A percentile compares a stretch with the other conserved stretches of the same genome.
phyloP scores from a whole-genome alignment of 1,140 invertebrate genomes.

The Trichonephila inaurata region DNA sequence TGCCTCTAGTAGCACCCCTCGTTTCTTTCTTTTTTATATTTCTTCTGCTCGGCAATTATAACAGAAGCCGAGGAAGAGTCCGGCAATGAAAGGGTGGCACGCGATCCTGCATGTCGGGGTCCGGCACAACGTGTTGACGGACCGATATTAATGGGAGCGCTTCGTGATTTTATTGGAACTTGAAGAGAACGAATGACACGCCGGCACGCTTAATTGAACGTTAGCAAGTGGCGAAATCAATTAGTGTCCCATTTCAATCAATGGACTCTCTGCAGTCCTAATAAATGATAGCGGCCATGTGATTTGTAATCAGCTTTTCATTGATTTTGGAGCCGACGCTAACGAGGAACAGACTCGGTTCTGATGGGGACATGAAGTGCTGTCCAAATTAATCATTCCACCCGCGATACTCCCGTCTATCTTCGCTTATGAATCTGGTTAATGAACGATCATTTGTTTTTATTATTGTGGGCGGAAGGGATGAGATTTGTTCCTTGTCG shows the following conservation, averaged over 20 bases:
- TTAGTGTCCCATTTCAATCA: constrained; percentile 76
- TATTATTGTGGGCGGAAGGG: too few species aligned
- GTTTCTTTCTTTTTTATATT: not conserved
- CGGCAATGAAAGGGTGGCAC: constrained; percentile 11
- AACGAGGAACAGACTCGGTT: not conserved
- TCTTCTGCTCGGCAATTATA: constrained; percentile 49
- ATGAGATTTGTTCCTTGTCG: too few species aligned
- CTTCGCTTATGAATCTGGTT: not conserved
- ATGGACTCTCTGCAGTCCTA: constrained; percentile 44
- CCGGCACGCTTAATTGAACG: constrained; percentile 70
- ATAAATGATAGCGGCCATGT: constrained; percentile 59
- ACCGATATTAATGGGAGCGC: constrained; percentile 63
- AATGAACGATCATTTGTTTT: too few species aligned
- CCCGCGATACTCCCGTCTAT: not conserved
- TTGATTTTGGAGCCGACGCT: constrained; percentile 3
- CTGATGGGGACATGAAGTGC: constrained; percentile 41
- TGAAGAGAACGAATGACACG: constrained; percentile 69
- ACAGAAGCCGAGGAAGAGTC: constrained; percentile 48
- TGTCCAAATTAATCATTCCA: constrained; percentile 30
- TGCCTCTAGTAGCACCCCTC: not conserved
- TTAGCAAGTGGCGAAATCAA: constrained; percentile 72
- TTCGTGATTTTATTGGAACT: constrained; percentile 61
- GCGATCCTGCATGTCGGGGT: constrained; percentile 12
- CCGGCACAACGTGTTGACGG: constrained; percentile 54
- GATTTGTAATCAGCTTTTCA: constrained; percentile 52